Evolutionary conservation across 2,113 vertebrate genomes (phyloP), one percentile per base, ranked within the genome.

Genomic region (Vicugna pacos): DNA sequence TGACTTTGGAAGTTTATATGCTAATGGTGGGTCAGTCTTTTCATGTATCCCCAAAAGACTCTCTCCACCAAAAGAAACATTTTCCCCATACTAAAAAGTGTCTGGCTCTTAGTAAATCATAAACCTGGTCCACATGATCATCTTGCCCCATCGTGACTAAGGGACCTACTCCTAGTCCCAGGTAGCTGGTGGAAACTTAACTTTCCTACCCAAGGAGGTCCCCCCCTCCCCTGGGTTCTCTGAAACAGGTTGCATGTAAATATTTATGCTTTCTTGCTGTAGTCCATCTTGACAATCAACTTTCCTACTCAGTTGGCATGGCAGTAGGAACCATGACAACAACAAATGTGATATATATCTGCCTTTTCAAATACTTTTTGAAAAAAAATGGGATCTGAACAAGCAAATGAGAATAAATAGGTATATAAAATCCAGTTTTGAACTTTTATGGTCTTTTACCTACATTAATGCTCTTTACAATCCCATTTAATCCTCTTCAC

Each of bases 251-350:
- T 92, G 8, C 42, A 54, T 42, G 30, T 67, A 89, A 83, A 89
- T 92, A 70, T 65, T 81, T 81, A 89, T 65, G 35, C 38, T 82
- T 83, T 52, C 77, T 70, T 81, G 80, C 22, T 82, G 19, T 24
- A 72, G 20, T 81, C 70, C 50, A 24, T 48, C 72, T 54, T 96
- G 81, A 96, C 24, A 87, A 46, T 19, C 0, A 5, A 70, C 90
- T 79, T 95, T 92, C 77, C 81, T 8, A 50, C 12, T 26, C 30
- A 93, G 65, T 67, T 88, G 65, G 54, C 65, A 73, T 32, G 92
- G 77, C 17, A 58, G 50, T n/a, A 73, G 77, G 94, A 97, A 91
- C 65, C 90, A 93, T 77, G 60, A 82, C 46, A 72, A 90, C 16
- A 56, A 84, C 65, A 80, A 84, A 48, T 9, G 11, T 89, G 32